Base-by-base conservation (phyloP, 2,113 vertebrate genomes). In the Oxygymnocypris stewartii region DNA sequence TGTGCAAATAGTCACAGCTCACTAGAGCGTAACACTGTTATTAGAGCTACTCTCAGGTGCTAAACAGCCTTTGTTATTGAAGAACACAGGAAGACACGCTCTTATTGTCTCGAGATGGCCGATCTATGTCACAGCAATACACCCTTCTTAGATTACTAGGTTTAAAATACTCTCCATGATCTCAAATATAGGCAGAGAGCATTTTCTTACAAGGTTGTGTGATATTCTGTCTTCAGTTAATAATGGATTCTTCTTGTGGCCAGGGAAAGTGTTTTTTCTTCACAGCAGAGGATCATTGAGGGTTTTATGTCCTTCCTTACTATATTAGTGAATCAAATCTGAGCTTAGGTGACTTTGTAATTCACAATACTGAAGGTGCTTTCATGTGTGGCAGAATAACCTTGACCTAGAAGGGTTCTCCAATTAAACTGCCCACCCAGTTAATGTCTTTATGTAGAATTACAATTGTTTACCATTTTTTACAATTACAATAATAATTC, bases 31-130 rank as follows among this genome's bases (percentile, higher is more conserved):
- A 69, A 69, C 81, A 71, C 69, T 44, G 42, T 84, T 80, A 82
- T 87, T 85, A 85, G 82, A 87, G 85, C 47, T 63, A 86, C 77
- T 87, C 69, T 89, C 86, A 82, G 86, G 85, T 87, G 77, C 82
- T 57, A 82, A 67, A 77, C 51, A 12, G 85, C 84, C 85, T 87
- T 87, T 77, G 61, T 82, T 84, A 25, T 25, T 44, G 77, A 85
- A 73, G 78, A 85, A 78, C 61, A 54, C 28, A 14, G 69, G 13
- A 42, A 67, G 54, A 35, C 40, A 11, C 18, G 18, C 40, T 73
- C 79, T n/a, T 25, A 59, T 67, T 44, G 14, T 23, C 40, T 44
- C 18, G 65, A 40, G n/a, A 25, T 57, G n/a, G 42, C 57, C 40
- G 8, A 47, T 25, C 85, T 61, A 25, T 57, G 61, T 65, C 47